Evolutionary conservation across 1,140 invertebrate genomes (phyloP).

Genomic region (Cyclina sinensis): DNA sequence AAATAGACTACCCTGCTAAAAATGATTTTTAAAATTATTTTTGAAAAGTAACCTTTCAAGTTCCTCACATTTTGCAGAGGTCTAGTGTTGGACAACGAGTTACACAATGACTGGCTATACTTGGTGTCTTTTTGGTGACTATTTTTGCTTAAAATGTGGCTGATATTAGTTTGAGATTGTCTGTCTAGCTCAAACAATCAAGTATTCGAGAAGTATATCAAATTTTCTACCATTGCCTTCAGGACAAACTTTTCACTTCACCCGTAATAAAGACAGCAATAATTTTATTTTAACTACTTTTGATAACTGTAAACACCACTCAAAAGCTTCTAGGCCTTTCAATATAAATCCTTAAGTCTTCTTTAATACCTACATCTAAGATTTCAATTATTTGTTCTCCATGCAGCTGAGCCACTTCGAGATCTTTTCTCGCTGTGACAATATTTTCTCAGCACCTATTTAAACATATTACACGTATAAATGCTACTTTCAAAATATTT

Average conservation of each 20-base stretch:
- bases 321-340: background rate
- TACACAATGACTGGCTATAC: too few species aligned
- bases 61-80: too few species aligned
- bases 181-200: too few species aligned
- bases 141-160: too few species aligned
- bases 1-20: too few species aligned
- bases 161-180: too few species aligned
- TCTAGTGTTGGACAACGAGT: too few species aligned
- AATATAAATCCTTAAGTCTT: background rate
- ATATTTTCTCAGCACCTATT: conserved; percentile 40
- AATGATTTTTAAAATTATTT: too few species aligned
- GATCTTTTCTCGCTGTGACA: background rate
- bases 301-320: background rate
- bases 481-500: conserved; percentile 31
- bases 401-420: background rate
- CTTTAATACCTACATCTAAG: conserved; percentile 16
- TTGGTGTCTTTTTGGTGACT: too few species aligned
- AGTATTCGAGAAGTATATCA: background rate
- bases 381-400: conserved; percentile 5
- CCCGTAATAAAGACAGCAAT: background rate
- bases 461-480: conserved; percentile 4
- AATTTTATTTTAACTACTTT: conserved; percentile 7
- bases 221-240: background rate
- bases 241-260: background rate
- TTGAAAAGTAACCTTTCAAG: too few species aligned